Conservation (phyloP, 1,140 invertebrate species). For the Cydia amplana region DNA sequence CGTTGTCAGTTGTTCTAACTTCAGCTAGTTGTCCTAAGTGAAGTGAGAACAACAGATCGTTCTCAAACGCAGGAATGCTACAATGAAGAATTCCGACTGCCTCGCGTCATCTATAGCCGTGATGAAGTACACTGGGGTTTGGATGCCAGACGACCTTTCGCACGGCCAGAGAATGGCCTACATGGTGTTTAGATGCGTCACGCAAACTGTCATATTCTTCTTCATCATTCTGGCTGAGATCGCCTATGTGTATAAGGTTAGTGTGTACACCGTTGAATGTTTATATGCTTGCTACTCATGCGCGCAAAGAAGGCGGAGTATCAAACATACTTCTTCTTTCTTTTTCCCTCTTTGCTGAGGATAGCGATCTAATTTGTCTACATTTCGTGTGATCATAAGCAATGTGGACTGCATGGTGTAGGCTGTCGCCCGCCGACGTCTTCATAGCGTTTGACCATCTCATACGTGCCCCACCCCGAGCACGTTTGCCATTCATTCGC, state of each 20-base stretch:
- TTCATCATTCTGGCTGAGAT: constrained; percentile 25
- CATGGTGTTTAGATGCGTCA: neutral
- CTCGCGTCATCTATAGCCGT: neutral
- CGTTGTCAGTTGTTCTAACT: no score
- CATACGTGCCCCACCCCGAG: no score
- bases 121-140: neutral
- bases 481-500: no score
- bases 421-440: no score
- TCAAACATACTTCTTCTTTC: no score
- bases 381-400: no score
- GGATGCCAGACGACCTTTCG: neutral
- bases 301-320: no score
- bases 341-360: no score
- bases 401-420: no score
- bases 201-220: neutral
- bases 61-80: neutral
- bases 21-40: no score
- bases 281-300: neutral
- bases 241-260: constrained; percentile 14
- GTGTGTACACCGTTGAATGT: neutral
- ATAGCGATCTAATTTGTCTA: no score
- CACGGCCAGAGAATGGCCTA: neutral
- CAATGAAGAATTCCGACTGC: constrained; percentile 20
- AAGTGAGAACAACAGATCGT: neutral
- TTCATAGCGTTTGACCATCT: no score